Conservation (phyloP, 2,113 vertebrate species). For the Copsychus sechellarum region DNA sequence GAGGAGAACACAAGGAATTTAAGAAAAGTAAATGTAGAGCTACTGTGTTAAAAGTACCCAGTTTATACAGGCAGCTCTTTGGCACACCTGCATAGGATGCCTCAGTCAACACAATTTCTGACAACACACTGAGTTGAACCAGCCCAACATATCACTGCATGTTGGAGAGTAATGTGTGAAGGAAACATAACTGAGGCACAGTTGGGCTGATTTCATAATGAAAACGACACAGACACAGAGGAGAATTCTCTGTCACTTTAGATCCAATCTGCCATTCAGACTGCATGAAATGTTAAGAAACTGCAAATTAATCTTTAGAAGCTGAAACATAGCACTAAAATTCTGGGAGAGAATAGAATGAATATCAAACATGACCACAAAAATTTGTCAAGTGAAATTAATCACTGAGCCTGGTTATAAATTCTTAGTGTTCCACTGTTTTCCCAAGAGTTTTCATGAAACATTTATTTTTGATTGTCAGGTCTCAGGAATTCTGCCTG, state of each 20-base stretch:
- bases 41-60: not conserved
- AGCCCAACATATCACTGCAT: not conserved
- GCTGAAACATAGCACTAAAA: not conserved
- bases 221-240: not conserved
- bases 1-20: not conserved
- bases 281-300: not conserved
- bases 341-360: not conserved
- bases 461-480: not conserved
- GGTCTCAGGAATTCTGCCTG: not conserved
- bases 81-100: not conserved
- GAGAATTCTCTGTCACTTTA: not conserved
- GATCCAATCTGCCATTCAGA: not conserved
- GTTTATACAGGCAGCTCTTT: not conserved
- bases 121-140: not conserved
- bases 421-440: not conserved
- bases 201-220: not conserved
- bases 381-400: not conserved
- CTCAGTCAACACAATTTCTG: not conserved
- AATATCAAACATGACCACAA: not conserved
- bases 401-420: not conserved
- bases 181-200: not conserved
- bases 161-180: not conserved
- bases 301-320: not conserved
- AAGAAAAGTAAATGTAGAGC: not conserved
- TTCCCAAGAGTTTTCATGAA: not conserved